These are phyloP conservation scores for Agonopterix arenella DNA, from an alignment of 2,888 invertebrate genomes.

Conservation along the genomic window DNA sequence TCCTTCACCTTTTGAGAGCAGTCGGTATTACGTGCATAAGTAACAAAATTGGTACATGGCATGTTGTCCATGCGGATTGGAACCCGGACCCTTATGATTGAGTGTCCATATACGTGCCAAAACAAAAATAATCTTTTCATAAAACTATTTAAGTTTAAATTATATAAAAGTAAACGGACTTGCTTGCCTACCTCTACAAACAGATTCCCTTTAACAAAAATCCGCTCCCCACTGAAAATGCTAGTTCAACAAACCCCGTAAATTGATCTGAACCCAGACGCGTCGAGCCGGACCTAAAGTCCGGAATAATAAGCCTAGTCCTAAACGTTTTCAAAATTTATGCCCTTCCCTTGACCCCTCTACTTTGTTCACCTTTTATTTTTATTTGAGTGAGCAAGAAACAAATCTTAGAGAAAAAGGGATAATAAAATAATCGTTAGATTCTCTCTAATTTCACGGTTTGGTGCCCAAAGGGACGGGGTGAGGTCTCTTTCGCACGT, in stretches of 20 bases:
- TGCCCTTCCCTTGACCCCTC: constrained; percentile 64
- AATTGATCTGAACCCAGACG: not conserved
- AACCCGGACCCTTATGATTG: too few relatives aligned
- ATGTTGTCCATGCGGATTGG: too few relatives aligned
- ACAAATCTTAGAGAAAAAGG: constrained; percentile 76
- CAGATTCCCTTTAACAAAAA: too few relatives aligned
- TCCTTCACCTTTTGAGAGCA: too few relatives aligned
- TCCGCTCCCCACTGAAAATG: not conserved
- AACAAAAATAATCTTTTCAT: too few relatives aligned
- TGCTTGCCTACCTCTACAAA: too few relatives aligned
- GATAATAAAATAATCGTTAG: constrained; percentile 78
- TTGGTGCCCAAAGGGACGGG: constrained; percentile 64
- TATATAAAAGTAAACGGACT: too few relatives aligned
- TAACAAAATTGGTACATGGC: too few relatives aligned
- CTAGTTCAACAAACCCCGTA: not conserved
- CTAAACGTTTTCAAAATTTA: constrained; percentile 64
- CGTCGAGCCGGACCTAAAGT: constrained; percentile 45
- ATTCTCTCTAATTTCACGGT: constrained; percentile 76
- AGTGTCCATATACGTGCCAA: too few relatives aligned
- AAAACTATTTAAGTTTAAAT: too few relatives aligned
- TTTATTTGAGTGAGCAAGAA: constrained; percentile 77
- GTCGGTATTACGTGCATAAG: too few relatives aligned
- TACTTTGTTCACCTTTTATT: constrained; percentile 75
- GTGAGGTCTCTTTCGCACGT: constrained; percentile 32
- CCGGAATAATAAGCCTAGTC: constrained; percentile 67